phyloP scores from a whole-genome alignment of 2,113 vertebrate genomes.

The Hydrochoerus hydrochaeris region DNA sequence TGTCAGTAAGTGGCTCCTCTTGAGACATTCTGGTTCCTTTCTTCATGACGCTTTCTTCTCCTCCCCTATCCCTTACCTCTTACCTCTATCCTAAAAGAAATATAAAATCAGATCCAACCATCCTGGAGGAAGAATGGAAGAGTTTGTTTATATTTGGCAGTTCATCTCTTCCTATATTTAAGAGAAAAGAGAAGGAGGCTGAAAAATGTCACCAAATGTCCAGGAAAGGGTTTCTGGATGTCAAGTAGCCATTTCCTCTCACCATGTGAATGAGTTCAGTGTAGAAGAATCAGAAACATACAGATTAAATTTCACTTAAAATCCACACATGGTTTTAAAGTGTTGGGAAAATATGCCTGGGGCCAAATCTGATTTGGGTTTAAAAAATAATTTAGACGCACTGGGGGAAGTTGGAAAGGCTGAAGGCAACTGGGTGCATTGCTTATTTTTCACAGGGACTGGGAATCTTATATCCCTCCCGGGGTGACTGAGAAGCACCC shows the following conservation, averaged over 20 bases:
- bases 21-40: neutral
- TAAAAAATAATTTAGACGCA: conserved; percentile 10
- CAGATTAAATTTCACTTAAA: conserved; percentile 62
- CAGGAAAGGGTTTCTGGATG: conserved; percentile 31
- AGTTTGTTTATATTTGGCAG: conserved; percentile 29
- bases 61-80: neutral
- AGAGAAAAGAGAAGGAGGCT: conserved; percentile 43
- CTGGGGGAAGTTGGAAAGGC: neutral
- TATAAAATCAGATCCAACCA: neutral
- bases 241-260: conserved; percentile 47
- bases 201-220: conserved; percentile 43
- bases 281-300: conserved; percentile 62
- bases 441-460: neutral
- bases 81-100: neutral
- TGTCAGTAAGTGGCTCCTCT: neutral
- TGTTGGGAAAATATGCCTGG: conserved; percentile 37
- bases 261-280: conserved; percentile 33
- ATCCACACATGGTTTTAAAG: conserved; percentile 39
- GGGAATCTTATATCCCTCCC: neutral
- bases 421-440: neutral
- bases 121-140: neutral
- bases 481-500: neutral
- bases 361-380: conserved; percentile 41
- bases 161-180: conserved; percentile 7
- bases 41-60: neutral